Conservation (phyloP, 2,113 vertebrate species). For the Dolichotis patagonum region DNA sequence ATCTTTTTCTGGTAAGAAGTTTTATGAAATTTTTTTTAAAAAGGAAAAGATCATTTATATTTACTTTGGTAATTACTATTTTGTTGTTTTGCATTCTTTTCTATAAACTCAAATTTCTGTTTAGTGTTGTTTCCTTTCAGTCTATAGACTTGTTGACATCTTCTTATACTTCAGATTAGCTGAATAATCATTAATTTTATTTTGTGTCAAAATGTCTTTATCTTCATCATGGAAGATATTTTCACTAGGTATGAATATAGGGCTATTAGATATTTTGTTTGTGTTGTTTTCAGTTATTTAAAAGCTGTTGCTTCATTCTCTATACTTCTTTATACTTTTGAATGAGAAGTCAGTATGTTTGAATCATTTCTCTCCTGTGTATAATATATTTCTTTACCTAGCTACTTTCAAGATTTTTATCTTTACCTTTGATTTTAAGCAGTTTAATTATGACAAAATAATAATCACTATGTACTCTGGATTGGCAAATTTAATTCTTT, state of each 20-base stretch:
- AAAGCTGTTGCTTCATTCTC: neutral
- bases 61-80: neutral
- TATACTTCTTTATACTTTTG: constrained; percentile 3
- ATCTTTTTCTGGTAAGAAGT: neutral
- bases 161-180: neutral
- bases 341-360: neutral
- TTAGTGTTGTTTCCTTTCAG: neutral
- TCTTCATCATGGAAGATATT: neutral
- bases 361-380: neutral
- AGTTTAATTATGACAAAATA: neutral
- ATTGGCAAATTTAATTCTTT: constrained; percentile 33
- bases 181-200: neutral
- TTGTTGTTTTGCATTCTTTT: neutral
- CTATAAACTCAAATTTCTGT: neutral
- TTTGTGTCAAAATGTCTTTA: constrained; percentile 35
- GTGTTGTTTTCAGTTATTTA: neutral
- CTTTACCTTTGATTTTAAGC: neutral
- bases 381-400: neutral
- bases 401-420: neutral
- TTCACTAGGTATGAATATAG: neutral
- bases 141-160: neutral
- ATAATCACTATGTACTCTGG: neutral
- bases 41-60: neutral
- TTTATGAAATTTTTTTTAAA: neutral
- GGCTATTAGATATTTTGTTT: neutral